Conservation (phyloP, 2,797 vertebrate genomes). For the Artibeus lituratus region DNA sequence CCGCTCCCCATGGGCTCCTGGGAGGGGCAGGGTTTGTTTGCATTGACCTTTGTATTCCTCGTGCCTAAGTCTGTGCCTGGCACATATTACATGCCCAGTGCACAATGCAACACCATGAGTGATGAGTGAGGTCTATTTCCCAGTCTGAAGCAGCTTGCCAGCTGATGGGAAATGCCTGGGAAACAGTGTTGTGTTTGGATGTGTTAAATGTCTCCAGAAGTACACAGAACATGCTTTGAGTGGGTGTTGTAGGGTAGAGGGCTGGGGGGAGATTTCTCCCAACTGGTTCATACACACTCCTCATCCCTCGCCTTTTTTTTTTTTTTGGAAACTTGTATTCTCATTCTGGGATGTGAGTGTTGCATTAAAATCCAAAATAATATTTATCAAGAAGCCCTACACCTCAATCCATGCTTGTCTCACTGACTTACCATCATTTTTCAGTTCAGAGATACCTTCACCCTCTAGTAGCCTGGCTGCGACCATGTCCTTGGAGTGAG, state of each 20-base stretch:
- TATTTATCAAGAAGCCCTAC: background rate
- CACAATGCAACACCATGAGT: background rate
- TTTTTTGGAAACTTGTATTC: background rate
- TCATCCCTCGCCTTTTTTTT: background rate
- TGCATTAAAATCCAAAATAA: slow-evolving; percentile 16
- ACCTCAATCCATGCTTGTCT: background rate
- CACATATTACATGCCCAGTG: background rate
- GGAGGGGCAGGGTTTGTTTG: background rate
- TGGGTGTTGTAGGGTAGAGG: background rate
- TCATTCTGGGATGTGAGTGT: background rate
- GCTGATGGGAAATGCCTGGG: background rate
- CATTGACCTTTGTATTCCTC: background rate
- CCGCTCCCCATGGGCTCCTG: background rate
- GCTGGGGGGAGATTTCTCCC: background rate
- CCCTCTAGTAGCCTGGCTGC: background rate
- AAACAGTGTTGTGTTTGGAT: background rate
- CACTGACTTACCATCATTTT: background rate
- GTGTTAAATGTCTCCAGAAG: background rate
- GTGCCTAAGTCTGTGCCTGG: background rate
- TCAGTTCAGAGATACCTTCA: background rate
- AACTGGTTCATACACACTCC: background rate
- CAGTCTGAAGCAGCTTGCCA: background rate
- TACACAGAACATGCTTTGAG: background rate
- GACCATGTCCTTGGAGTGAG: background rate
- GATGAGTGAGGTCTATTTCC: background rate